These are phyloP conservation scores for Orientallactaga sibirica DNA, from an alignment of 2,797 vertebrate genomes.

Conservation along the genomic window DNA sequence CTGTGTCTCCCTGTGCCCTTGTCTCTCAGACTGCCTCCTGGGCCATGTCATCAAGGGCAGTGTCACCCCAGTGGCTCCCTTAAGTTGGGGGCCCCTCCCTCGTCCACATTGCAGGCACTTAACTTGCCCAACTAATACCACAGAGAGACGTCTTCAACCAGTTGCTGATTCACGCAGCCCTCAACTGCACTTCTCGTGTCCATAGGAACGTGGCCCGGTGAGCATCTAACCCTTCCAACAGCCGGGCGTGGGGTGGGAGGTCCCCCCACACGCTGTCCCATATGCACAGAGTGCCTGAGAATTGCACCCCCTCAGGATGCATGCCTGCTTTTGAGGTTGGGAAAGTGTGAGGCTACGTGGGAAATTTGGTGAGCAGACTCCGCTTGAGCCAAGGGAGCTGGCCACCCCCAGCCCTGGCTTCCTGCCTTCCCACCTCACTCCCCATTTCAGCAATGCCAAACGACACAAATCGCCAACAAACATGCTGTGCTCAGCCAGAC, in stretches of 20 bases:
- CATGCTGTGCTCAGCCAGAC: accelerated
- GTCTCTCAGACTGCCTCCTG: accelerated
- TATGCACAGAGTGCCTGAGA: accelerated
- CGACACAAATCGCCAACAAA: neutral
- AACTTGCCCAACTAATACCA: conserved; percentile 51
- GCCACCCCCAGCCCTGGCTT: too few species aligned
- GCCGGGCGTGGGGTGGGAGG: accelerated
- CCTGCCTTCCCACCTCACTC: neutral
- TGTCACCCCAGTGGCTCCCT: neutral
- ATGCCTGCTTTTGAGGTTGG: neutral
- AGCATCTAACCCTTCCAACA: conserved; percentile 52
- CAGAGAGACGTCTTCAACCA: conserved; percentile 97
- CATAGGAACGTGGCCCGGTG: conserved; percentile 94
- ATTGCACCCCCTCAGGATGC: too few species aligned
- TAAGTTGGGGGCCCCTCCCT: neutral
- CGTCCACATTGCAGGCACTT: accelerated
- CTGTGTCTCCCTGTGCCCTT: too few species aligned
- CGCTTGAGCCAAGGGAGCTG: neutral
- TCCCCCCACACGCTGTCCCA: accelerated
- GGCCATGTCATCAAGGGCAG: accelerated
- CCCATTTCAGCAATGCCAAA: neutral
- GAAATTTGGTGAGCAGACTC: neutral
- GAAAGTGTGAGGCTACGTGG: accelerated
- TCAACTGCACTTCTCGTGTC: conserved; percentile 91
- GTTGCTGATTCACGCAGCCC: conserved; percentile 93